These are phyloP conservation scores for Tanypteryx hageni DNA, from an alignment of 2,888 invertebrate species.

Conservation along the genomic window DNA sequence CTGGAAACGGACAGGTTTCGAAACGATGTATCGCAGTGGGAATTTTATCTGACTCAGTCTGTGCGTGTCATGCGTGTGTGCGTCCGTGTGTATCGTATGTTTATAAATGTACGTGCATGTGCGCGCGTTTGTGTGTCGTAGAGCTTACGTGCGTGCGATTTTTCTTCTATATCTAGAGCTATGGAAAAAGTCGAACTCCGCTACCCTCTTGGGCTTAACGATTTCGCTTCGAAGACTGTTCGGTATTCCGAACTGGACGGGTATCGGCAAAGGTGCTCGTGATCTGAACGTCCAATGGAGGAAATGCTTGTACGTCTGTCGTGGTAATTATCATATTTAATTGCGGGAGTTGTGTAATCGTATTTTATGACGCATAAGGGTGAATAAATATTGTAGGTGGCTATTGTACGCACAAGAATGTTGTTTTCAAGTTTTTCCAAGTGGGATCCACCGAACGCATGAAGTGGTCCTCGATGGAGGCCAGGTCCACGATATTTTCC, in stretches of 20 bases:
- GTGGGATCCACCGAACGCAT: too few species aligned
- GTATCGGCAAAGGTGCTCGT: neutral
- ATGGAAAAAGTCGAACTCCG: too few species aligned
- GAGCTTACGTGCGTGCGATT: too few species aligned
- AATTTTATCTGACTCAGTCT: neutral
- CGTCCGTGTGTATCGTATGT: neutral
- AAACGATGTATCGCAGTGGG: neutral
- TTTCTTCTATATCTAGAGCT: too few species aligned
- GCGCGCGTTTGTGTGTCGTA: too few species aligned
- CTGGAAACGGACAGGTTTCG: neutral
- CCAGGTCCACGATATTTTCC: too few species aligned
- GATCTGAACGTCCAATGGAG: neutral
- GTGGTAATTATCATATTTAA: neutral
- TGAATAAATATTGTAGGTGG: neutral
- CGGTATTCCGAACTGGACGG: too few species aligned
- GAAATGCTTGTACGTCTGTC: neutral
- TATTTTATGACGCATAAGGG: neutral
- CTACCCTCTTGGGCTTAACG: too few species aligned
- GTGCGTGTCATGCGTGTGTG: neutral
- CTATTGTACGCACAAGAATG: neutral
- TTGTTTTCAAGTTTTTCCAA: neutral
- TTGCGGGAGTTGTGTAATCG: conserved; percentile 10
- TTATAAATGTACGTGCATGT: too few species aligned
- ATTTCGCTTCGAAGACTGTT: too few species aligned
- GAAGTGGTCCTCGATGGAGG: too few species aligned